Conservation (phyloP, 2,888 invertebrate genomes). For the Cosmia pyralina region DNA sequence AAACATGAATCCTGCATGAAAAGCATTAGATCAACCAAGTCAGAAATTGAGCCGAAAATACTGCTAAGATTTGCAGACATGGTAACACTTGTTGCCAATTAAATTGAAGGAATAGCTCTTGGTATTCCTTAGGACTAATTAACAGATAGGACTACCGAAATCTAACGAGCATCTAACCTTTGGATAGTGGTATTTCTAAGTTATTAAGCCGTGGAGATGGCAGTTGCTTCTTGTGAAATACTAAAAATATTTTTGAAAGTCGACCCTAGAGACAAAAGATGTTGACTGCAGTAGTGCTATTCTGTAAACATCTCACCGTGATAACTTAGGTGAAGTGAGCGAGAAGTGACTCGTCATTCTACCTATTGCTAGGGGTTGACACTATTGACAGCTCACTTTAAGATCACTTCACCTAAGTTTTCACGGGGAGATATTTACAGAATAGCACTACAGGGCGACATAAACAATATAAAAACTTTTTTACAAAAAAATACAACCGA, state of each 20-base stretch:
- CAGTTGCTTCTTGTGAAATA: not conserved
- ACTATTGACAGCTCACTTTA: too few relatives aligned
- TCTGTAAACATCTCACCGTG: too few relatives aligned
- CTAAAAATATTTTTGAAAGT: not conserved
- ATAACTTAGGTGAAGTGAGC: too few relatives aligned
- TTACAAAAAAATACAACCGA: too few relatives aligned
- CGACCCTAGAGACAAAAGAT: too few relatives aligned
- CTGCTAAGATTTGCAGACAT: not conserved
- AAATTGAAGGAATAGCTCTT: not conserved
- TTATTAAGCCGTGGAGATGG: not conserved
- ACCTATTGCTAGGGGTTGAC: too few relatives aligned
- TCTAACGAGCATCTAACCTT: constrained; percentile 7
- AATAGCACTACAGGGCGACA: not conserved
- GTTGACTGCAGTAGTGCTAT: too few relatives aligned
- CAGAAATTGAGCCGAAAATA: not conserved
- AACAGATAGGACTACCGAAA: constrained; percentile 11
- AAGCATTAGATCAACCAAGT: not conserved
- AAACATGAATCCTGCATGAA: not conserved
- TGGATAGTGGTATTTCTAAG: not conserved
- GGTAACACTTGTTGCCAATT: constrained; percentile 7
- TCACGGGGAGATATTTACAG: too few relatives aligned
- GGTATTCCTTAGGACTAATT: constrained; percentile 19
- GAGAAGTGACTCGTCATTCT: too few relatives aligned
- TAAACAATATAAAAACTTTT: too few relatives aligned
- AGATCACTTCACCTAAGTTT: too few relatives aligned